Conservation (phyloP, 2,113 vertebrate genomes). For the Oreochromis tanganicae region DNA sequence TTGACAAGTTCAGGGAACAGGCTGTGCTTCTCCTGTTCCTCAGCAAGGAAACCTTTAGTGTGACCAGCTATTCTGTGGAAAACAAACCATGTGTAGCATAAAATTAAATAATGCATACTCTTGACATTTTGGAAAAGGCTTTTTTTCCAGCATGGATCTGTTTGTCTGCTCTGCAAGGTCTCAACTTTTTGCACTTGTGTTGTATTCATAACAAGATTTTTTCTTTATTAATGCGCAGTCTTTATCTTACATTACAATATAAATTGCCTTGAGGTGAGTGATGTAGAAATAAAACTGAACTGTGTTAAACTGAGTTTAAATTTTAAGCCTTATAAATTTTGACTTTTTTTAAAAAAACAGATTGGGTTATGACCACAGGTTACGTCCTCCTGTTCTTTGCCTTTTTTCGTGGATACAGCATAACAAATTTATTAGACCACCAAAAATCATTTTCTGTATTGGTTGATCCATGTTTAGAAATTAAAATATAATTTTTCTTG, state of each 20-base stretch:
- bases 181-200: background rate
- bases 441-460: background rate
- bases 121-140: background rate
- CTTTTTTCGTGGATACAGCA: background rate
- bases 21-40: background rate
- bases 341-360: background rate
- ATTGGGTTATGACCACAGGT: background rate
- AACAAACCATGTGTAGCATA: background rate
- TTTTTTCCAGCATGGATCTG: background rate
- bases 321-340: background rate
- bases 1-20: background rate
- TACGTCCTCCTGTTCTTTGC: accelerated
- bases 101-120: background rate
- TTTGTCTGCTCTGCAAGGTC: background rate
- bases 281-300: background rate
- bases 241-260: background rate
- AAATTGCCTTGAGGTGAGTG: background rate
- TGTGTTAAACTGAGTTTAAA: background rate
- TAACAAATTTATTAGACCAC: background rate
- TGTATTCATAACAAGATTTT: background rate
- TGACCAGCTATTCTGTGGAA: background rate
- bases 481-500: background rate
- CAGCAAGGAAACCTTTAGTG: background rate
- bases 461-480: background rate
- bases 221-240: accelerated